Conservation (phyloP, 1,140 invertebrate species). For the Papilio glaucus region DNA sequence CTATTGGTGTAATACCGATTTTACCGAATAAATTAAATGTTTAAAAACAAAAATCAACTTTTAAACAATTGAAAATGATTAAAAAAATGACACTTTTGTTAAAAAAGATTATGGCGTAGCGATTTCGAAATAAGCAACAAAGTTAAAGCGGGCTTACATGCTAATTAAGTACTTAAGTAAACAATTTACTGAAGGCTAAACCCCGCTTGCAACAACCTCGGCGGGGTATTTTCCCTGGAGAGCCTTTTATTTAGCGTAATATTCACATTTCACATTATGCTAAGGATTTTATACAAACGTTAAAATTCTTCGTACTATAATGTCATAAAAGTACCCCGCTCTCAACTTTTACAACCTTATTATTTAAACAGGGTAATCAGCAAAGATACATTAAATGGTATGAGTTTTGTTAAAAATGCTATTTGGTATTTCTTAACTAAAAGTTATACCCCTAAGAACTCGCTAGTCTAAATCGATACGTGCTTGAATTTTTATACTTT, state of each 20-base stretch:
- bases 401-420: too few species aligned
- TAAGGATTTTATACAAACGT: slow-evolving; percentile 1
- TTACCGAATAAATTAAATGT: too few species aligned
- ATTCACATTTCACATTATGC: slow-evolving; percentile 3
- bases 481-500: too few species aligned
- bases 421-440: too few species aligned
- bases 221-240: background rate
- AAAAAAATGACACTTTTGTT: background rate
- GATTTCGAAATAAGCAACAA: slow-evolving; percentile 32
- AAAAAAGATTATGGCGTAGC: slow-evolving; percentile 1
- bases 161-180: slow-evolving; percentile 32
- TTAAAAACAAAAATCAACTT: background rate
- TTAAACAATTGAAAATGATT: background rate
- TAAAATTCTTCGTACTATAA: slow-evolving; percentile 1
- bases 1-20: too few species aligned
- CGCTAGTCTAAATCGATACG: too few species aligned
- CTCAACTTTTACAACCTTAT: background rate
- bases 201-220: slow-evolving; percentile 26
- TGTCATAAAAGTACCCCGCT: background rate
- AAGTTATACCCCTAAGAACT: too few species aligned
- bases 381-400: too few species aligned
- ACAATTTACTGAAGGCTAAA: slow-evolving; percentile 34
- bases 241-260: slow-evolving; percentile 6
- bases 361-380: background rate
- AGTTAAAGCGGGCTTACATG: slow-evolving; percentile 33